phyloP scores from a whole-genome alignment of 2,113 vertebrate species.

The Xerus inauris region DNA sequence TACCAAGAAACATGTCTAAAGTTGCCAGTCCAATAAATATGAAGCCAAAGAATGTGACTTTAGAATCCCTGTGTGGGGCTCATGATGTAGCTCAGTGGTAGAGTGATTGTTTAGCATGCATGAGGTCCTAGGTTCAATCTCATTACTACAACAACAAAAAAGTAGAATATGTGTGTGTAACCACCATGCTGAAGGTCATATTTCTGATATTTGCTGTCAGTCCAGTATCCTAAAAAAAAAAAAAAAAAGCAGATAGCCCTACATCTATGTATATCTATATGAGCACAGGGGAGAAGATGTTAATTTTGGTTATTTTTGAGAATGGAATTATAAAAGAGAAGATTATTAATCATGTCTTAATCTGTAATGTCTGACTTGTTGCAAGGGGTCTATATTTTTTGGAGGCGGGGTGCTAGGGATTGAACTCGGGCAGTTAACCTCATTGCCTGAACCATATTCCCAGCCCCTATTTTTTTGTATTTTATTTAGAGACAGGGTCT shows the following conservation, averaged over 20 bases:
- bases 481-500: too few species aligned
- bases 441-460: too few species aligned
- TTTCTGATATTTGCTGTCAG: not conserved
- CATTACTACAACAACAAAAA: too few species aligned
- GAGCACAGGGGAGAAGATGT: not conserved
- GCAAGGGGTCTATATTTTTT: not conserved
- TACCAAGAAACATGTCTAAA: not conserved
- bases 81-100: not conserved
- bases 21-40: not conserved
- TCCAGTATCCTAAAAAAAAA: not conserved
- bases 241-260: too few species aligned
- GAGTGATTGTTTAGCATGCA: too few species aligned
- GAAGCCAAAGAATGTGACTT: not conserved
- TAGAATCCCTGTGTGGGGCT: not conserved
- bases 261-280: not conserved
- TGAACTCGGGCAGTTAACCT: too few species aligned
- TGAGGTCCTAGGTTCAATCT: too few species aligned
- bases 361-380: constrained; percentile 12
- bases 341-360: not conserved
- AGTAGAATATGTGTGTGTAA: not conserved
- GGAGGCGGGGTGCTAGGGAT: too few species aligned
- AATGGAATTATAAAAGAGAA: not conserved
- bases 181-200: not conserved
- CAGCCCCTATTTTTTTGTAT: too few species aligned
- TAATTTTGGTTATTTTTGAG: not conserved